phyloP scores from a whole-genome alignment of 2,888 invertebrate genomes.

The Steinernema carpocapsae region DNA sequence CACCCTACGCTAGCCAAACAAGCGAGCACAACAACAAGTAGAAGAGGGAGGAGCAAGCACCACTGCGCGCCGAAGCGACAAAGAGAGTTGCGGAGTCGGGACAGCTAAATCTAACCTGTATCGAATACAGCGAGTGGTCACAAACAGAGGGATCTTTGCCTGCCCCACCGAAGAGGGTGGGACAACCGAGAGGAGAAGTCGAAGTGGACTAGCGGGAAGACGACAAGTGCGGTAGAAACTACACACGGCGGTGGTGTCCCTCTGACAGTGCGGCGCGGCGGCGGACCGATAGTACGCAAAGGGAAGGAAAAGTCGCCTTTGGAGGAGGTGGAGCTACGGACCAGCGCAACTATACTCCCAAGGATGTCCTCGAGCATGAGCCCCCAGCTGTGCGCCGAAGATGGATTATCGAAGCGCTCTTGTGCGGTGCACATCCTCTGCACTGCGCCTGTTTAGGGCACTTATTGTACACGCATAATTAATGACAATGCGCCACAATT shows the following conservation, averaged over 20 bases:
- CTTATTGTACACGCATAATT: slow-evolving; percentile 22
- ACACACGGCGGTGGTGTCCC: slow-evolving; percentile 5
- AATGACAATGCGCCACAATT: slow-evolving; percentile 15
- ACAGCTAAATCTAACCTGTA: slow-evolving; percentile 34
- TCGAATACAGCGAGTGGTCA: slow-evolving; percentile 25
- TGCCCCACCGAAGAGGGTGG: too few relatives aligned
- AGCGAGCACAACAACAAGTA: neutral
- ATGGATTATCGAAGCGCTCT: slow-evolving; percentile 6
- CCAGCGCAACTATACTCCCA: neutral
- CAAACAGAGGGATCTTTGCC: slow-evolving; percentile 4
- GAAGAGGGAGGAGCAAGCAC: neutral
- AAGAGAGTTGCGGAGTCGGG: neutral
- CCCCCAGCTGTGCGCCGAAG: slow-evolving; percentile 23
- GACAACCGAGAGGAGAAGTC: neutral
- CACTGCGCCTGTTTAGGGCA: neutral
- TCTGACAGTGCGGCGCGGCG: slow-evolving; percentile 10
- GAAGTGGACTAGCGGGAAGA: slow-evolving; percentile 1
- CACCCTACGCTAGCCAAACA: slow-evolving; percentile 7
- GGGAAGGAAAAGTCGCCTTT: slow-evolving; percentile 25
- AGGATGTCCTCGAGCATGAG: slow-evolving; percentile 33
- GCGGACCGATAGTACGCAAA: slow-evolving; percentile 13
- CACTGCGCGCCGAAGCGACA: neutral
- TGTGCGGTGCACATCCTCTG: too few relatives aligned
- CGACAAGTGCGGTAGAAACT: slow-evolving; percentile 25
- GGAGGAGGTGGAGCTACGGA: slow-evolving; percentile 27